These are phyloP conservation scores for Tortricodes alternella DNA, from an alignment of 2,888 invertebrate species.

Conservation along the genomic window DNA sequence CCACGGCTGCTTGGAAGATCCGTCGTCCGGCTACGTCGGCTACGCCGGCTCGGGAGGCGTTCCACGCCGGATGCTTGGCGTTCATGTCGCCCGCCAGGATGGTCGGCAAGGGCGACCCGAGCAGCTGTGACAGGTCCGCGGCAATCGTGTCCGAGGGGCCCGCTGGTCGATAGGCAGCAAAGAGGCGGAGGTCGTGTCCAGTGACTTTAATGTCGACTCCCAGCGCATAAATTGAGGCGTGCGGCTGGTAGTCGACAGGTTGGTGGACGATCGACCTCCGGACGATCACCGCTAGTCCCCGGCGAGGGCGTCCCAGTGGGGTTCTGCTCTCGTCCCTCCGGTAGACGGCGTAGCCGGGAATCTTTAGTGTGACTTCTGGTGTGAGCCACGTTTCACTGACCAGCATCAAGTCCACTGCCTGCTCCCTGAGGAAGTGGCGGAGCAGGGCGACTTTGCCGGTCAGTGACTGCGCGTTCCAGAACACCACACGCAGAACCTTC, in stretches of 20 bases:
- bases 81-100: slow-evolving; percentile 11
- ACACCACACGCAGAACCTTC: neutral
- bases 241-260: neutral
- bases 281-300: slow-evolving; percentile 19
- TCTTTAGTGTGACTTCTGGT: neutral
- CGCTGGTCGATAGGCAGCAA: slow-evolving; percentile 26
- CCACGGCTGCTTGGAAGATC: neutral
- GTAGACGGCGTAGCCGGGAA: neutral
- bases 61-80: slow-evolving; percentile 5
- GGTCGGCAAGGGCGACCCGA: neutral
- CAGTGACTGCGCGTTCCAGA: slow-evolving; percentile 14
- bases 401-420: slow-evolving; percentile 2
- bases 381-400: neutral
- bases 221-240: slow-evolving; percentile 6
- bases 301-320: neutral
- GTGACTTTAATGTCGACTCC: slow-evolving; percentile 13
- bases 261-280: slow-evolving; percentile 23
- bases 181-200: neutral
- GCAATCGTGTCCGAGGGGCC: accelerated
- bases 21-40: neutral
- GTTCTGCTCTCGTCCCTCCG: neutral
- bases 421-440: neutral
- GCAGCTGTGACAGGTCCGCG: neutral
- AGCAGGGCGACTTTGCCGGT: slow-evolving; percentile 4
- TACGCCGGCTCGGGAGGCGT: neutral